phyloP scores from a whole-genome alignment of 2,113 vertebrate species.

The Chauna torquata region DNA sequence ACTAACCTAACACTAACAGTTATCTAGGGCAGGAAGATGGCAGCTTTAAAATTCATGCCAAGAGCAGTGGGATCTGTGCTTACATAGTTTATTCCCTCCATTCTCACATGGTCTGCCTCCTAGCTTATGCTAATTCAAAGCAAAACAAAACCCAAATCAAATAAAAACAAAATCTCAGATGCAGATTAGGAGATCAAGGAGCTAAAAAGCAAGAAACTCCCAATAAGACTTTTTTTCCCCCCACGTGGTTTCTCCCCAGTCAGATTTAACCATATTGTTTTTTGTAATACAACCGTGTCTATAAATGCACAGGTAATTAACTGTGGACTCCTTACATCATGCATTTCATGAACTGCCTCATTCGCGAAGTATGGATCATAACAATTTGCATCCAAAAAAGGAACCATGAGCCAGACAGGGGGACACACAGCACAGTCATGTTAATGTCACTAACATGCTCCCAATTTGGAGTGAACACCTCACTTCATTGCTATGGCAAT shows the following conservation, averaged over 20 bases:
- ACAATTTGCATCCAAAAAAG: neutral
- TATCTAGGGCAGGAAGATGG: neutral
- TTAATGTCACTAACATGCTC: accelerated
- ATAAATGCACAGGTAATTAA: neutral
- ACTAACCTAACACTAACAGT: neutral
- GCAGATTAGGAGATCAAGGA: slow-evolving; percentile 38
- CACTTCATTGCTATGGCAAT: neutral
- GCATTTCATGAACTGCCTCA: neutral
- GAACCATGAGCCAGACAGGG: accelerated
- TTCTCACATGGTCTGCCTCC: neutral
- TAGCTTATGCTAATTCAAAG: neutral
- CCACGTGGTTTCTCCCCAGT: neutral
- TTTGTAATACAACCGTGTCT: neutral
- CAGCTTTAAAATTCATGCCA: slow-evolving; percentile 9
- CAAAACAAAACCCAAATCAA: slow-evolving; percentile 35
- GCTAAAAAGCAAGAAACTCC: slow-evolving; percentile 12
- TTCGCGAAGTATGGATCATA: neutral
- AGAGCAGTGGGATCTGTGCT: neutral
- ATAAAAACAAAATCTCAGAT: neutral
- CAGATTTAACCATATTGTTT: neutral
- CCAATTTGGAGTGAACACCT: neutral
- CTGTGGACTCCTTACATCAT: accelerated
- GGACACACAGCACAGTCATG: neutral
- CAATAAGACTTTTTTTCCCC: neutral
- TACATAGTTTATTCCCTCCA: neutral